Base-by-base conservation (phyloP, 2,113 vertebrate species). In the Cebus imitator region DNA sequence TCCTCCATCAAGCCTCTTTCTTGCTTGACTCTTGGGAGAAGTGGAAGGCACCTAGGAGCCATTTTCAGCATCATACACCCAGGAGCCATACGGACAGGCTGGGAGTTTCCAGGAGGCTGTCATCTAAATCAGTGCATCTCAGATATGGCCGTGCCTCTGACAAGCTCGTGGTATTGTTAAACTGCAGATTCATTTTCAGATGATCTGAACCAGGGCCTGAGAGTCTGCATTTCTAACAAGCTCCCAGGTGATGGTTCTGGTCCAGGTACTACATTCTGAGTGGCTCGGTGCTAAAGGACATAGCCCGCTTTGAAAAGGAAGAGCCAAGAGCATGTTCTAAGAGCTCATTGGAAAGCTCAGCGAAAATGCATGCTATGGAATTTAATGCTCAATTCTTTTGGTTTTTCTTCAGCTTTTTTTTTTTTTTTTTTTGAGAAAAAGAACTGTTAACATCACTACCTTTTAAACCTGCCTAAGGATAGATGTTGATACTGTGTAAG, bases 161-260 rank as follows among this genome's bases (percentile, higher is more conserved):
- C 27, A 64, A 64, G 27, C 12, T 11, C 5, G 4, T 35, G 5
- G 35, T 35, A 61, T 52, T 68, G 10, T 55, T 40, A 68, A 90
- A 82, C 64, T 40, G 14, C 17, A 91, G 27, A 12, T 61, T 50
- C 64, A 81, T 55, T 37, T 50, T 61, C 9, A 8, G 14, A 32
- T 11, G 0, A 2, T 30, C 43, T 57, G 8, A 43, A n/a, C 14
- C 30, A 5, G 20, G 61, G 32, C 11, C 68, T n/a, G 4, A 55
- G 37, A 45, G 1, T 35, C 81, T 45, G 58, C 55, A 43, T 73
- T 58, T 92, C 52, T 72, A 32, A 75, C 20, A 58, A 55, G 32
- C 5, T 70, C 55, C 17, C 50, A 23, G 8, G 25, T 3, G 20
- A 50, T 40, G 7, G 50, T 21, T 61, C 75, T 48, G 40, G 13